Evolutionary conservation across 2,113 vertebrate genomes (phyloP), one percentile per base, ranked within the genome.

Genomic region (Mohoua ochrocephala): DNA sequence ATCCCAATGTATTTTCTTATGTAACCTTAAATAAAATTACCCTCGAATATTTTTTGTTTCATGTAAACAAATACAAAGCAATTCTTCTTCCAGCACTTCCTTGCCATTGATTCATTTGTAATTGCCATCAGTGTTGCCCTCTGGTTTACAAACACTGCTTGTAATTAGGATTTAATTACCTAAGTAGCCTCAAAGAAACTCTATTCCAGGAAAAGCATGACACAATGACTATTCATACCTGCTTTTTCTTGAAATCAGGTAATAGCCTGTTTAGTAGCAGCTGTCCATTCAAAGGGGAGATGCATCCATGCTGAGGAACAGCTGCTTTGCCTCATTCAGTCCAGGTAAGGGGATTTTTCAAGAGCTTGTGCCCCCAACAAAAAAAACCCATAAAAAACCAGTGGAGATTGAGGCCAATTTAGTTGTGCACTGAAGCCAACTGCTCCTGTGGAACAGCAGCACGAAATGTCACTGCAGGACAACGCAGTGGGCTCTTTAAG

Each of bases 401-500:
- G 0, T 33, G 41, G 17, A n/a, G 14, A 7, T 24, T 61, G 12
- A 33, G 45, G 64, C 31, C 56, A 23, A 1, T 10, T 41, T 7
- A 26, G 17, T 3, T 50, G 17, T 2, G 7, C 8, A 1, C 3
- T 50, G 31, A 4, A 73, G 42, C 6, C 22, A 15, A 1, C 3
- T 24, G 42, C 19, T 37, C 57, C 27, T 1, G 0, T 15, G 47
- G 10, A 17, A 2, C 1, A 5, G 41, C 28, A 57, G 52, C 10
- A 9, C 0, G 4, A 1, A 2, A 2, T 9, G 27, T 39, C 31
- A 5, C 28, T 77, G 76, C 60, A 44, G 76, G 60, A 21, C 30
- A 60, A 1, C 44, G 4, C 2, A 0, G 3, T 10, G 47, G 14
- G 5, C 0, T 14, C 27, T 39, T 11, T 35, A 13, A 9, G 11